Conservation (phyloP, 2,797 vertebrate species). For the Chelmon rostratus region DNA sequence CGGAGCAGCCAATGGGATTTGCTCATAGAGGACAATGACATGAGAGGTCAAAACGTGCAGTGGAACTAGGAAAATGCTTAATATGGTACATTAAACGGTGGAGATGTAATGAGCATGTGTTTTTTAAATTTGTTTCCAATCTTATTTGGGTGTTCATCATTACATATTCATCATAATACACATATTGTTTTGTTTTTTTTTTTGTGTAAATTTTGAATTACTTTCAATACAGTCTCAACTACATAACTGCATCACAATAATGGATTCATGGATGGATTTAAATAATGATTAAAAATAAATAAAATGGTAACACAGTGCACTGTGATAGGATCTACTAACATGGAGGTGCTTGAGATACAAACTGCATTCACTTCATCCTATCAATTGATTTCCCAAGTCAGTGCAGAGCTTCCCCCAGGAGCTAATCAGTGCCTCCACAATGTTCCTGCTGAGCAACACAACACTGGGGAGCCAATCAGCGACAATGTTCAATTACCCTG, state of each 20-base stretch:
- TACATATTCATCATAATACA: background rate
- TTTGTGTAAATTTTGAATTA: background rate
- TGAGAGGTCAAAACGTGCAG: conserved; percentile 12
- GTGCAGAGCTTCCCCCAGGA: conserved; percentile 55
- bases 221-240: background rate
- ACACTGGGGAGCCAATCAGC: conserved; percentile 70
- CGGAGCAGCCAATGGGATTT: conserved; percentile 44
- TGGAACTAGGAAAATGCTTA: background rate
- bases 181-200: background rate
- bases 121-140: background rate
- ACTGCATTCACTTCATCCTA: conserved; percentile 23
- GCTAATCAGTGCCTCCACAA: conserved; percentile 63
- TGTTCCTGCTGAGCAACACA: conserved; percentile 52
- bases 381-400: conserved; percentile 44
- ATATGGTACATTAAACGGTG: background rate
- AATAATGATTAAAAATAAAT: background rate
- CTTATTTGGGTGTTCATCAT: conserved; percentile 17
- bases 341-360: conserved; percentile 26
- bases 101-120: background rate
- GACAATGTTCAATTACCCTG: conserved; percentile 29
- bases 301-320: background rate
- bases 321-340: background rate
- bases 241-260: background rate
- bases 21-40: conserved; percentile 44
- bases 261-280: background rate